Percentiles rank a stretch among this genome's conserved stretches.
These are phyloP conservation scores for Picathartes gymnocephalus DNA, from an alignment of 2,113 vertebrate species.

Conservation along the genomic window DNA sequence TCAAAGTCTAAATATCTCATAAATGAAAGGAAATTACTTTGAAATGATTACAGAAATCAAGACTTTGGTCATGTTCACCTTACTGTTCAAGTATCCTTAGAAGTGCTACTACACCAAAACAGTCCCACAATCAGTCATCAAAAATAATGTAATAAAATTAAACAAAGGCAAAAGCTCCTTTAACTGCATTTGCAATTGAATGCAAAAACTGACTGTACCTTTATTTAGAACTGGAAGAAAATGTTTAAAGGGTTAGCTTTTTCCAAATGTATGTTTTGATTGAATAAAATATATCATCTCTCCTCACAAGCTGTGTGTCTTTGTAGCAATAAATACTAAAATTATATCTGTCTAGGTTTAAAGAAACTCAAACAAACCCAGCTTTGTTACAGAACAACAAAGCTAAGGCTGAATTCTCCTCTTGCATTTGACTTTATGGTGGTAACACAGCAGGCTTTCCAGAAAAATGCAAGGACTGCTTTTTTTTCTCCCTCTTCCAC, in stretches of 20 bases:
- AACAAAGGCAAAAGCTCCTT: background rate
- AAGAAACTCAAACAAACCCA: background rate
- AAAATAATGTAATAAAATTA: background rate
- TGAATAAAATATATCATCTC: background rate
- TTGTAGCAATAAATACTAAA: background rate
- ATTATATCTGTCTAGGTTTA: background rate
- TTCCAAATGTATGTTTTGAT: background rate
- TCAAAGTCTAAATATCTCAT: background rate
- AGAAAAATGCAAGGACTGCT: background rate
- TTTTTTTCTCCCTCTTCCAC: background rate
- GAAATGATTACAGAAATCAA: background rate
- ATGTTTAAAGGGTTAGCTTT: background rate
- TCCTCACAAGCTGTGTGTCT: background rate
- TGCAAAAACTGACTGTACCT: background rate
- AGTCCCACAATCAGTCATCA: background rate
- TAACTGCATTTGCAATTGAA: background rate
- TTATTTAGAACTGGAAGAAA: background rate
- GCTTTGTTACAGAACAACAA: background rate
- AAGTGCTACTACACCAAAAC: background rate
- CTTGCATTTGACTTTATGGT: background rate
- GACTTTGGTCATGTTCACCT: background rate
- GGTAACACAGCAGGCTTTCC: background rate
- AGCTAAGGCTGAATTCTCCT: background rate
- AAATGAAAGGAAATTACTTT: background rate
- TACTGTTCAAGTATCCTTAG: background rate